These are phyloP conservation scores for Noturus placidus DNA, from an alignment of 2,113 vertebrate species.

Conservation along the genomic window DNA sequence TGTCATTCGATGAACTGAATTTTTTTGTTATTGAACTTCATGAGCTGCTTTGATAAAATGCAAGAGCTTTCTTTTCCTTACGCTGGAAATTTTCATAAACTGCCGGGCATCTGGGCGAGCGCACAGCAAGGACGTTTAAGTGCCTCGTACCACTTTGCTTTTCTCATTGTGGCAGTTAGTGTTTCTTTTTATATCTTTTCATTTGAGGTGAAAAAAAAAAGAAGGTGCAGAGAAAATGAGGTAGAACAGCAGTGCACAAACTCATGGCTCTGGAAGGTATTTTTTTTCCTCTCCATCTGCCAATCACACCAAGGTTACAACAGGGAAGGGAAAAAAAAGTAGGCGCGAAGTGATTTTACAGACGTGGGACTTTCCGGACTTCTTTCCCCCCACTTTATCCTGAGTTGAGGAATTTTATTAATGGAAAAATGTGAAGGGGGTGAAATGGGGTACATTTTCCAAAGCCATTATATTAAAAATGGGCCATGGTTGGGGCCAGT, in stretches of 20 bases:
- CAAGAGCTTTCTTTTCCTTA: background rate
- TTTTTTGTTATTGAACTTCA: background rate
- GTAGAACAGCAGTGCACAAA: conserved; percentile 50
- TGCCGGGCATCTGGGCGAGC: background rate
- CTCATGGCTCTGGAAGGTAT: conserved; percentile 44
- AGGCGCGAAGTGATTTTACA: conserved; percentile 60
- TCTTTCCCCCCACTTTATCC: conserved; percentile 63
- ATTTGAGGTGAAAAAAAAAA: background rate
- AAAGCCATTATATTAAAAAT: conserved; percentile 63
- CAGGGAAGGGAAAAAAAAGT: conserved; percentile 10
- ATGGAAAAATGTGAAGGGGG: conserved; percentile 73
- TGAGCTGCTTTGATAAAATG: background rate
- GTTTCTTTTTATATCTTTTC: conserved; percentile 33
- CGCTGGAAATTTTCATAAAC: conserved; percentile 38
- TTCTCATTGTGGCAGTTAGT: conserved; percentile 9
- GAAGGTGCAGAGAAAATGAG: conserved; percentile 6
- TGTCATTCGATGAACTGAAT: background rate
- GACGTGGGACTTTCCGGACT: conserved; percentile 63
- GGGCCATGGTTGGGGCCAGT: conserved; percentile 33
- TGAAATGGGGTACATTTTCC: conserved; percentile 63
- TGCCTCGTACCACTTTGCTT: conserved; percentile 24
- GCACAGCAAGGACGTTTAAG: conserved; percentile 32
- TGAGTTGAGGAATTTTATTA: conserved; percentile 74
- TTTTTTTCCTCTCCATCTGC: conserved; percentile 51
- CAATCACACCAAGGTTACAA: conserved; percentile 63